Evolutionary conservation across 1,140 invertebrate species (phyloP), one percentile per base, ranked within the genome.

Genomic region (Drosophila cardini): DNA sequence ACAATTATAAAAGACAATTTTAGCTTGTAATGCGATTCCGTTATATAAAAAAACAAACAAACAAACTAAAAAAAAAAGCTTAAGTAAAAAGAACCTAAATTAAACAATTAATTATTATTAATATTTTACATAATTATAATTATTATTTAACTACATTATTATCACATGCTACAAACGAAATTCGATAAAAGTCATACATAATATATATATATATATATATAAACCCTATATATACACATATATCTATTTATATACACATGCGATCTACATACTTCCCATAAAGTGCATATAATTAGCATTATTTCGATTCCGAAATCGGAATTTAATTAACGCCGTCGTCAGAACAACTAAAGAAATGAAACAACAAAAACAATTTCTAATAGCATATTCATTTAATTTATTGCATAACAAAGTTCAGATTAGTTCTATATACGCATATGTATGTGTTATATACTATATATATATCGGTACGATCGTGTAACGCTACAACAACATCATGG

Each of bases 1-100:
- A 73, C 76, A 83, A 80, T 77, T 60, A 83, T 78, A 89, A 89
- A 89, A 89, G 80, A 89, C 80, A 89, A 69, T 90, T 68, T 85
- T 78, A 79, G 77, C 52, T 78, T 55, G 65, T 82, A 82, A 77
- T 71, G 67, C 61, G 38, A 78, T 78, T 78, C 72, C 76, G 72
- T 65, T 52, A 43, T 62, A 62, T 45, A 46, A 73, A 53, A 53
- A 32, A 9, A 26, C 45, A 36, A 58, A n/a, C 32, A 50, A 36
- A 72, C 52, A 58, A 38, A 38, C 18, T 50, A 3, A 57, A 34
- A 13, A 61, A 15, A 53, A 10, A 34, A 56, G 1, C 21, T 26
- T 26, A 26, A 26, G 21, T 26, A 40, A 42, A 16, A 56, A n/a
- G n/a, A 8, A 74, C 50, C 43, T 55, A 61, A 26, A 72, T 55